Evolutionary conservation across 1,140 invertebrate species (phyloP).

Genomic region (Cecropterus lyciades): DNA sequence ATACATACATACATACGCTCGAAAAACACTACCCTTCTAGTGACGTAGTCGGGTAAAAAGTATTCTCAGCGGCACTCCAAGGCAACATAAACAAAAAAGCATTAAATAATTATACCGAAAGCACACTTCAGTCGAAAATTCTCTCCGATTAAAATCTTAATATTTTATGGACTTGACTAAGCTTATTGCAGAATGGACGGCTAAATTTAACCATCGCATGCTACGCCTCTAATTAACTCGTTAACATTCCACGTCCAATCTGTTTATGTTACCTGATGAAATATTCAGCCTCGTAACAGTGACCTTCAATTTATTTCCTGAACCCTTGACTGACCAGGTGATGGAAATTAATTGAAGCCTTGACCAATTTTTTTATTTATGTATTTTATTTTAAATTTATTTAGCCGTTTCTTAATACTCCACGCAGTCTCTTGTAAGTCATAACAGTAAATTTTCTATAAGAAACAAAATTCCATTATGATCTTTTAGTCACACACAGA

Average conservation of each 20-base stretch:
- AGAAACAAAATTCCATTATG: too few relatives aligned
- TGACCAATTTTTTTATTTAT: too few relatives aligned
- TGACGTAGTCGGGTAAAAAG: too few relatives aligned
- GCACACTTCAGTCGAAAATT: neutral
- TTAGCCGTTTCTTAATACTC: too few relatives aligned
- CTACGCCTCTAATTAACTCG: slow-evolving; percentile 10
- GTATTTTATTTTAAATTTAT: too few relatives aligned
- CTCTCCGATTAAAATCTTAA: neutral
- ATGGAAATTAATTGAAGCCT: neutral
- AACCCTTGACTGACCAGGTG: neutral
- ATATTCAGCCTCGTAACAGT: slow-evolving; percentile 2
- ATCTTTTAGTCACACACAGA: too few relatives aligned
- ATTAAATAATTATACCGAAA: too few relatives aligned
- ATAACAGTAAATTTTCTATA: too few relatives aligned
- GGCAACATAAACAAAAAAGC: neutral
- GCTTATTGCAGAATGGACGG: neutral
- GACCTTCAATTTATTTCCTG: slow-evolving; percentile 4
- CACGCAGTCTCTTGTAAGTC: too few relatives aligned
- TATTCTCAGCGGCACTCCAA: too few relatives aligned
- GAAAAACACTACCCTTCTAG: too few relatives aligned
- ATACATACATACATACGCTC: too few relatives aligned
- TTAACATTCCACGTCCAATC: slow-evolving; percentile 10
- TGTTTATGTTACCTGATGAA: slow-evolving; percentile 10
- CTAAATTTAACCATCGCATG: slow-evolving; percentile 8
- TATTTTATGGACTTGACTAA: neutral